Evolutionary conservation across 2,113 vertebrate species (phyloP), one percentile per base, ranked within the genome.

Genomic region (Scomber colias): DNA sequence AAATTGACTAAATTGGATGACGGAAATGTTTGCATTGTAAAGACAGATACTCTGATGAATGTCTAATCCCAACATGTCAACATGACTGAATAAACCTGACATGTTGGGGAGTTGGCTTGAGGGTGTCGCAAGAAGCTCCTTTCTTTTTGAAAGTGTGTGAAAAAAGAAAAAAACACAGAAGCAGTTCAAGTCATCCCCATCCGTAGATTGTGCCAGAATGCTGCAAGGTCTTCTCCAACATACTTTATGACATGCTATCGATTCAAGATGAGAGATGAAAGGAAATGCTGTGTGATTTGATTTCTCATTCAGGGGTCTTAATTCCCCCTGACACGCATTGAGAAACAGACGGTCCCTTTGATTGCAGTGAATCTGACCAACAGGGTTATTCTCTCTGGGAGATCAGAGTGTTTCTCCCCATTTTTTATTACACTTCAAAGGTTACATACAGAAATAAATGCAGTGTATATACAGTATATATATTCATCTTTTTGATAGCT

Each of bases 381-480:
- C 77, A 72, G 85, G 66, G 68, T 82, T 85, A 87, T 89, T 90
- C 84, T 89, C 89, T 71, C 76, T 69, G 66, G 89, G 79, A 89
- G 90, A 92, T 89, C 79, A 89, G 82, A 87, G 81, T 69, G 60
- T 80, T 87, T 92, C 83, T 84, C 59, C 55, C 67, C 85, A 69
- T 89, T 89, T 89, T 88, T 88, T 73, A 88, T 90, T 63, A 77
- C 64, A 90, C 89, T 90, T 92, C 87, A 92, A 90, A 93, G 86
- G 84, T 92, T 79, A 84, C 68, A 74, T 66, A 50, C 53, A 84
- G 53, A 78, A 75, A 86, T 84, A 77, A 69, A 77, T 82, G 68
- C 83, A 79, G 49, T 46, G 24, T 35, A 82, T 77, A 82, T 82
- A 80, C 64, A 81, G 12, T 74, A 57, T 79, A 56, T 86, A 61